Percentiles rank a stretch among this genome's conserved stretches.
phyloP scores from a whole-genome alignment of 2,113 vertebrate species.

The Leucopsar rothschildi region DNA sequence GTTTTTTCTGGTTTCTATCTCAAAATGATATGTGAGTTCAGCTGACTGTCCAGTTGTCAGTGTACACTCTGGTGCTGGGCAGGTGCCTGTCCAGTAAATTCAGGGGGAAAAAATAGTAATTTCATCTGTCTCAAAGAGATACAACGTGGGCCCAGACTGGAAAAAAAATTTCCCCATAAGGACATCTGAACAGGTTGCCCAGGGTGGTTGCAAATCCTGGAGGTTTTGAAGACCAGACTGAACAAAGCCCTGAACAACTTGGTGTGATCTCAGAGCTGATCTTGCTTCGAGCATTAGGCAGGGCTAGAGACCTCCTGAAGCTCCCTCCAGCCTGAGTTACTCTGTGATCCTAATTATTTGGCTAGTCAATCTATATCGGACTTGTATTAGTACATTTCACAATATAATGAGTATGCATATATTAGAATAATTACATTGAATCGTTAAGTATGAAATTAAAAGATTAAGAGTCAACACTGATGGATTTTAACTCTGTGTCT shows the following conservation, averaged over 20 bases:
- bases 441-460: background rate
- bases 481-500: background rate
- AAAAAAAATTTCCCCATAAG: background rate
- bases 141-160: background rate
- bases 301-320: background rate
- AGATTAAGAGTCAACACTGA: background rate
- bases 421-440: background rate
- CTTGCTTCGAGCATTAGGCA: background rate
- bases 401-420: background rate
- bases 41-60: background rate
- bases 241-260: background rate
- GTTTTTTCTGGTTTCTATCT: background rate
- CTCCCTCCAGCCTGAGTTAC: background rate
- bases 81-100: background rate
- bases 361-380: background rate
- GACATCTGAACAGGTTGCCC: background rate
- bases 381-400: background rate
- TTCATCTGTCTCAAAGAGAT: background rate
- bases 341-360: background rate
- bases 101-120: rapidly evolving
- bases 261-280: background rate
- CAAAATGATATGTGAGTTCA: background rate
- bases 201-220: background rate
- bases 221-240: background rate
- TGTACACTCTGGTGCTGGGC: background rate